phyloP scores from a whole-genome alignment of 2,113 vertebrate species.

The Morone saxatilis region DNA sequence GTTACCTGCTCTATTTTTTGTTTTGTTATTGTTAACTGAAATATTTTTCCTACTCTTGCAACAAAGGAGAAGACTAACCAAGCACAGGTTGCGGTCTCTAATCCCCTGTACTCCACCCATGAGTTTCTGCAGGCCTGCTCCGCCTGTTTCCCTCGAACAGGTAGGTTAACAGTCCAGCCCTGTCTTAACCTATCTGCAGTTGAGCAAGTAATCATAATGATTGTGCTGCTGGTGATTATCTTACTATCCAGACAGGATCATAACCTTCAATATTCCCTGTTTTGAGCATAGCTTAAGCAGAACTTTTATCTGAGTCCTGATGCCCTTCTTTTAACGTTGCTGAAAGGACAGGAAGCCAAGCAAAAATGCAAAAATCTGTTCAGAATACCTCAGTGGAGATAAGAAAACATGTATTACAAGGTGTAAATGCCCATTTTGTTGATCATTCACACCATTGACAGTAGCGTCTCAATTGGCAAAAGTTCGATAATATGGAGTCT shows the following conservation, averaged over 20 bases:
- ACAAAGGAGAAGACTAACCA: constrained; percentile 70
- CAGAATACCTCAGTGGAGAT: not conserved
- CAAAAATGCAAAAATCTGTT: not conserved
- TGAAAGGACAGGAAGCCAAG: not conserved
- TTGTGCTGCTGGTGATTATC: not conserved
- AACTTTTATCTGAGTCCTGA: not conserved
- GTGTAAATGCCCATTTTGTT: not conserved
- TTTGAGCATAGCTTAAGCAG: not conserved
- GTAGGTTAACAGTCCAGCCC: constrained; percentile 68
- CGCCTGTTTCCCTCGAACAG: constrained; percentile 90
- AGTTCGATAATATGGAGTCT: too few relatives aligned
- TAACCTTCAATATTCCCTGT: not conserved
- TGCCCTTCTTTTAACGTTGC: not conserved
- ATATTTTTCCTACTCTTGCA: constrained; percentile 1
- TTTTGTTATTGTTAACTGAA: constrained; percentile 13
- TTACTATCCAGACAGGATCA: not conserved
- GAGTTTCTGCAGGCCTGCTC: constrained; percentile 94
- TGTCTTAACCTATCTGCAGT: not conserved
- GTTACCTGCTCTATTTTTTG: not conserved
- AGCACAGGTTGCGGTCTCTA: constrained; percentile 70
- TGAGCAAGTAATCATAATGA: not conserved
- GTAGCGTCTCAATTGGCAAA: too few relatives aligned
- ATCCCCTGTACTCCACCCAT: constrained; percentile 90
- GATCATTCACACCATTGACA: too few relatives aligned
- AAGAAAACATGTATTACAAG: not conserved